Evolutionary conservation across 2,113 vertebrate species (phyloP).

Genomic region (Osmerus mordax): DNA sequence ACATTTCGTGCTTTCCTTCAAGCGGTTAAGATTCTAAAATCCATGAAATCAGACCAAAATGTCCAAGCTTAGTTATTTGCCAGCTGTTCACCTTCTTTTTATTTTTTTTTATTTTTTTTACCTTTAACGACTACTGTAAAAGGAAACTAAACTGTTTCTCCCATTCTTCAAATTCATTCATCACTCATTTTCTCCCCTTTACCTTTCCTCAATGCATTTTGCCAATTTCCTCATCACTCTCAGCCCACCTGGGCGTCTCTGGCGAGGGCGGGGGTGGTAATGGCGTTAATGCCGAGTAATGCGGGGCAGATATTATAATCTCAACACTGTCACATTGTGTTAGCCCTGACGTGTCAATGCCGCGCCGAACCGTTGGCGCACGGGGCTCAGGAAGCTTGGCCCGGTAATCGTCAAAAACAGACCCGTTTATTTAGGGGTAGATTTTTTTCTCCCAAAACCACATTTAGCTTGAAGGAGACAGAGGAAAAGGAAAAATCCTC

Average conservation of each 20-base stretch:
- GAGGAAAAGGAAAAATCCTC: slow-evolving; percentile 32
- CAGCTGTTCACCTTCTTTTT: slow-evolving; percentile 38
- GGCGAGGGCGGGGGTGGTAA: slow-evolving; percentile 62
- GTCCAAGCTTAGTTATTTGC: slow-evolving; percentile 35
- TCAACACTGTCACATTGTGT: slow-evolving; percentile 80
- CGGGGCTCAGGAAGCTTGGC: slow-evolving; percentile 65
- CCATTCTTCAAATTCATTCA: slow-evolving; percentile 40
- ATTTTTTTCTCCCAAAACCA: slow-evolving; percentile 40
- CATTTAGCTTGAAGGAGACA: neutral
- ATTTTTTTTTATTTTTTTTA: neutral
- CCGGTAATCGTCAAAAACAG: slow-evolving; percentile 72
- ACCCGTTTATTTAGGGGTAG: slow-evolving; percentile 67
- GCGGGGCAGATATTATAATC: slow-evolving; percentile 82
- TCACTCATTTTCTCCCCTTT: slow-evolving; percentile 27
- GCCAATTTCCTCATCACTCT: slow-evolving; percentile 60
- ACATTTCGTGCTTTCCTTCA: slow-evolving; percentile 47
- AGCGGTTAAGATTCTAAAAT: slow-evolving; percentile 50
- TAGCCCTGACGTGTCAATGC: slow-evolving; percentile 81
- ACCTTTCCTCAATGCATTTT: slow-evolving; percentile 47
- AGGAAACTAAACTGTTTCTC: slow-evolving; percentile 45
- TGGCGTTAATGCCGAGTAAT: slow-evolving; percentile 77
- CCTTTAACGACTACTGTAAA: slow-evolving; percentile 30
- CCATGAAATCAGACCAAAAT: slow-evolving; percentile 54
- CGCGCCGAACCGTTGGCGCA: slow-evolving; percentile 68
- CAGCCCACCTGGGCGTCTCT: slow-evolving; percentile 66